Percentiles rank a stretch among this genome's conserved stretches.
These are phyloP conservation scores for Steatornis caripensis DNA, from an alignment of 2,113 vertebrate genomes.

Conservation along the genomic window DNA sequence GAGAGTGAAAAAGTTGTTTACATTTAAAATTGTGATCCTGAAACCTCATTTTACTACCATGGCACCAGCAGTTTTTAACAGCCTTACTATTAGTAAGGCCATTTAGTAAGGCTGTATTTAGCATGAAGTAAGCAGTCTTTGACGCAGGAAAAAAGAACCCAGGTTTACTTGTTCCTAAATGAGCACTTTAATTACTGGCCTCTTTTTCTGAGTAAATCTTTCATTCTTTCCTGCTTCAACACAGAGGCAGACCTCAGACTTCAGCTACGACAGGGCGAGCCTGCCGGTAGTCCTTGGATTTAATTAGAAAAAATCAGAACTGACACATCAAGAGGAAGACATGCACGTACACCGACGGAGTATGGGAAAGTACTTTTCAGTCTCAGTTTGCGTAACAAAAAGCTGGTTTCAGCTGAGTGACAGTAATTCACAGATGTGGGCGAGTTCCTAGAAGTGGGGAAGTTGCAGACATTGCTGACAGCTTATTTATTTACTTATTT, in stretches of 20 bases:
- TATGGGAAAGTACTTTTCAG: not conserved
- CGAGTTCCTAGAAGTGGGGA: not conserved
- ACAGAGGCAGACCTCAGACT: not conserved
- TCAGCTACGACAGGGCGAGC: not conserved
- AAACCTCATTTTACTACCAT: not conserved
- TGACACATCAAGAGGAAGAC: not conserved
- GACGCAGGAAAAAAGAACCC: not conserved
- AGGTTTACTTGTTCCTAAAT: not conserved
- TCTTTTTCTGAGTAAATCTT: not conserved
- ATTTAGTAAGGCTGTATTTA: not conserved
- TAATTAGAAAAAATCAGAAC: not conserved
- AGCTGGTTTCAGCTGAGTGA: not conserved
- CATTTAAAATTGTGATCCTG: not conserved
- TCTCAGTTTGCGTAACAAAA: not conserved
- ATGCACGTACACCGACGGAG: fast-evolving
- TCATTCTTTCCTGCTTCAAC: not conserved
- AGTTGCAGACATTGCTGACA: not conserved
- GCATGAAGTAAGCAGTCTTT: not conserved
- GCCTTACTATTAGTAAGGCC: not conserved
- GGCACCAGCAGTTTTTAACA: not conserved
- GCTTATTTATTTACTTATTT: not conserved
- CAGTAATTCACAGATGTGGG: not conserved
- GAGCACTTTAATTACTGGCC: not conserved
- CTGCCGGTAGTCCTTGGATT: not conserved
- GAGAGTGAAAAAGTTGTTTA: not conserved